Evolutionary conservation across 2,113 vertebrate species (phyloP).

Genomic region (Sander vitreus): DNA sequence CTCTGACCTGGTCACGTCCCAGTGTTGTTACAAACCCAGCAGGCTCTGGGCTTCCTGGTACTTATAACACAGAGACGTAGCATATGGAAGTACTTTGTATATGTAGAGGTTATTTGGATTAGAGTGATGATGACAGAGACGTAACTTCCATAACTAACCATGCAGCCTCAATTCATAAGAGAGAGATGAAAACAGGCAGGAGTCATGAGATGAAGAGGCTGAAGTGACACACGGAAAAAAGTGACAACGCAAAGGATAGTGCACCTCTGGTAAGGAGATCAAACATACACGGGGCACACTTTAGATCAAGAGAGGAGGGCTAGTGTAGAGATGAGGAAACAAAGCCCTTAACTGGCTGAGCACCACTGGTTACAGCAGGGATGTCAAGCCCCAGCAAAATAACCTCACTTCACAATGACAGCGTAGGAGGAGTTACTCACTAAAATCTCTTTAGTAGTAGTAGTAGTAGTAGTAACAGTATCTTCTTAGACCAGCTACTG

Average conservation of each 20-base stretch:
- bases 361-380: slow-evolving; percentile 56
- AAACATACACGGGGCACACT: neutral
- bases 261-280: slow-evolving; percentile 10
- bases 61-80: neutral
- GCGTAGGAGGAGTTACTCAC: neutral
- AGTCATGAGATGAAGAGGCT: slow-evolving; percentile 30
- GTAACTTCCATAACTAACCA: neutral
- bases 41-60: neutral
- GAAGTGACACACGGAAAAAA: neutral
- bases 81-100: neutral
- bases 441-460: neutral
- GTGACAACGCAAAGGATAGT: slow-evolving; percentile 15
- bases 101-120: slow-evolving; percentile 14
- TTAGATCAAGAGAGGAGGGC: neutral
- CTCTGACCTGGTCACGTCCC: slow-evolving; percentile 28
- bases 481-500: neutral
- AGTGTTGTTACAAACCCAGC: slow-evolving; percentile 11
- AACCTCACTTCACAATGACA: slow-evolving; percentile 33
- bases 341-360: slow-evolving; percentile 71
- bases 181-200: slow-evolving; percentile 25
- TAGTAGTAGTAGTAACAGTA: too few relatives aligned
- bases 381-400: slow-evolving; percentile 34
- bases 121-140: slow-evolving; percentile 12
- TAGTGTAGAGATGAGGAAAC: slow-evolving; percentile 24
- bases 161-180: slow-evolving; percentile 18